Percentiles rank a stretch among this genome's conserved stretches.
Conservation (phyloP, 2,797 vertebrate species). For the Neoniphon sammara region DNA sequence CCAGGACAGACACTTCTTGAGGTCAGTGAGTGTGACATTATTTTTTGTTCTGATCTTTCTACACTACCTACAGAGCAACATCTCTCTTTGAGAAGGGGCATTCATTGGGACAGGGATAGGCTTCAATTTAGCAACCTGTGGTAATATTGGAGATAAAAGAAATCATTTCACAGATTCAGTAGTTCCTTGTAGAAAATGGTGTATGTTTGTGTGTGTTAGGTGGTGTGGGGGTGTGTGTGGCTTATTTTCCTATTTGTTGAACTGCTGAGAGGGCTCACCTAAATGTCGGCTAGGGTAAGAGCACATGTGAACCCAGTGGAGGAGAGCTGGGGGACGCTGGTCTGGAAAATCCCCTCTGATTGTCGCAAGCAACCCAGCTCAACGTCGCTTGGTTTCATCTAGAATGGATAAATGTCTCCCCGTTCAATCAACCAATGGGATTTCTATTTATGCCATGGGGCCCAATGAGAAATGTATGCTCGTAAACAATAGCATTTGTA, state of each 20-base stretch:
- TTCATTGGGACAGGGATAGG: conserved; percentile 28
- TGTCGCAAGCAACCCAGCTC: conserved; percentile 78
- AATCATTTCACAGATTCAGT: background rate
- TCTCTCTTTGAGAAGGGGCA: background rate
- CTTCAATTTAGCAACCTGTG: background rate
- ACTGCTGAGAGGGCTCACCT: conserved; percentile 2
- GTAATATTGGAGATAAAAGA: too few species aligned
- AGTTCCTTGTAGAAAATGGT: background rate
- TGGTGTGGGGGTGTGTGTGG: too few species aligned
- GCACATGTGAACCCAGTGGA: background rate
- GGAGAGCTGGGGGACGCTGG: conserved; percentile 51
- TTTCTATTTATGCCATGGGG: conserved; percentile 60
- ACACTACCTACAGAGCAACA: conserved; percentile 24
- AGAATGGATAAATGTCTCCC: conserved; percentile 67
- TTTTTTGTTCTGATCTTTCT: conserved; percentile 13
- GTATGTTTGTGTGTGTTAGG: too few species aligned
- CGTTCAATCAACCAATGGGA: conserved; percentile 65
- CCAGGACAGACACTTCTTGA: conserved; percentile 4
- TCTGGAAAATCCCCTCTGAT: conserved; percentile 77
- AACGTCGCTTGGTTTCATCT: conserved; percentile 65
- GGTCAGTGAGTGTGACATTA: conserved; percentile 23
- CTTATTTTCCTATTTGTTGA: background rate
- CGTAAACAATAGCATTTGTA: conserved; percentile 68
- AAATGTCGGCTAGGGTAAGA: background rate
- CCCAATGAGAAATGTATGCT: conserved; percentile 75